Conservation (phyloP, 2,113 vertebrate genomes). For the Rhinolophus sinicus region DNA sequence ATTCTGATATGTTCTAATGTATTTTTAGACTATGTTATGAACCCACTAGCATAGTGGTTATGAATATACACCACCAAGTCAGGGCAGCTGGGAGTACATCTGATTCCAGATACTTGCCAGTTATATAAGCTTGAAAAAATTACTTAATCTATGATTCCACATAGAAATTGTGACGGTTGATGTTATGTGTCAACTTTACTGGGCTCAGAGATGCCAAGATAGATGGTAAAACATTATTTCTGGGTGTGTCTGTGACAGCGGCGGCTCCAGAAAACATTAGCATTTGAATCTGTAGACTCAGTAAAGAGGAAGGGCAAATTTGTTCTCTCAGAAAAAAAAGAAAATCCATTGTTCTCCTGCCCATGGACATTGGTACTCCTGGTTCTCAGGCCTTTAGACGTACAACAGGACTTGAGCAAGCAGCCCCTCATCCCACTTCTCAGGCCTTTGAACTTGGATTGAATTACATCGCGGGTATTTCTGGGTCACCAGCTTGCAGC, state of each 20-base stretch:
- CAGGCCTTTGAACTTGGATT: not conserved
- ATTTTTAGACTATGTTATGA: not conserved
- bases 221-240: not conserved
- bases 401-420: not conserved
- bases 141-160: not conserved
- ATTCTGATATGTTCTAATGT: not conserved
- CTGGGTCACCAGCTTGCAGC: not conserved
- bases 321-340: not conserved
- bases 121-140: not conserved
- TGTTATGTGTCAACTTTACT: not conserved
- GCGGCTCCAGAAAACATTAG: not conserved
- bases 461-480: not conserved
- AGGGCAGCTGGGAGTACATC: not conserved
- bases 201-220: not conserved
- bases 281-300: not conserved
- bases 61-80: not conserved
- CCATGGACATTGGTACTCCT: not conserved
- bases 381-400: not conserved
- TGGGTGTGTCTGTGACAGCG: not conserved
- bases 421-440: no score
- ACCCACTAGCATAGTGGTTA: not conserved
- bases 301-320: not conserved
- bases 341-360: not conserved
- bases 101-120: not conserved
- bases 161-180: not conserved